Evolutionary conservation across 1,140 invertebrate species (phyloP).

Genomic region (Diorhabda elongata): DNA sequence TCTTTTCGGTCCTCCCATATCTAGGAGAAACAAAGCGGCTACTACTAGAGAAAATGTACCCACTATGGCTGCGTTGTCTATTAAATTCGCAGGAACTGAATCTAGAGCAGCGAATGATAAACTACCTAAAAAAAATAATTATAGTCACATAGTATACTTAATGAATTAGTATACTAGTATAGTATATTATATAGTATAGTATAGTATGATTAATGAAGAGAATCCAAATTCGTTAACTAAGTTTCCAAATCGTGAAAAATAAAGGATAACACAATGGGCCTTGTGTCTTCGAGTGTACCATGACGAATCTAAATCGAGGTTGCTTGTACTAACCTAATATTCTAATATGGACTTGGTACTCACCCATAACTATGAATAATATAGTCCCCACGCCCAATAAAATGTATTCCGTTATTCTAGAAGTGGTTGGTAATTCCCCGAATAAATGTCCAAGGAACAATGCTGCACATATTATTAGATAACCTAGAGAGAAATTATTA

Average conservation of each 20-base stretch:
- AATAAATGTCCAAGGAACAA: slow-evolving; percentile 60
- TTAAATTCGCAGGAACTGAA: slow-evolving; percentile 59
- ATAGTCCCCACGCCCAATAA: slow-evolving; percentile 63
- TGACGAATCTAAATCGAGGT: no score
- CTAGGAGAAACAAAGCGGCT: slow-evolving; percentile 63
- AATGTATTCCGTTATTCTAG: slow-evolving; percentile 62
- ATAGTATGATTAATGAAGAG: no score
- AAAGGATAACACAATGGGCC: no score
- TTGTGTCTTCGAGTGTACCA: no score
- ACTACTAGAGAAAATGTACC: slow-evolving; percentile 64
- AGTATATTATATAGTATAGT: no score
- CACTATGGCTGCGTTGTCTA: slow-evolving; percentile 67
- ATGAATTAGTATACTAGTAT: no score
- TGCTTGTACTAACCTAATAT: no score
- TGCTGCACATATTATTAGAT: slow-evolving; percentile 65
- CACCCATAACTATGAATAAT: slow-evolving; percentile 64
- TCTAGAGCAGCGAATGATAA: slow-evolving; percentile 66
- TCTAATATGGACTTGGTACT: slow-evolving; percentile 18
- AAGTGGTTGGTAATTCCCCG: slow-evolving; percentile 60
- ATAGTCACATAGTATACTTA: not conserved
- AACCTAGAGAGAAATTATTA: slow-evolving; percentile 46
- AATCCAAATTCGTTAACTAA: no score
- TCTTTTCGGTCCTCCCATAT: slow-evolving; percentile 55
- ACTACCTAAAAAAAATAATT: slow-evolving; percentile 49
- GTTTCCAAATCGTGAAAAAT: no score